These are phyloP conservation scores for Pseudomyrmex sp. DNA, from an alignment of 1,140 invertebrate species.

Conservation along the genomic window DNA sequence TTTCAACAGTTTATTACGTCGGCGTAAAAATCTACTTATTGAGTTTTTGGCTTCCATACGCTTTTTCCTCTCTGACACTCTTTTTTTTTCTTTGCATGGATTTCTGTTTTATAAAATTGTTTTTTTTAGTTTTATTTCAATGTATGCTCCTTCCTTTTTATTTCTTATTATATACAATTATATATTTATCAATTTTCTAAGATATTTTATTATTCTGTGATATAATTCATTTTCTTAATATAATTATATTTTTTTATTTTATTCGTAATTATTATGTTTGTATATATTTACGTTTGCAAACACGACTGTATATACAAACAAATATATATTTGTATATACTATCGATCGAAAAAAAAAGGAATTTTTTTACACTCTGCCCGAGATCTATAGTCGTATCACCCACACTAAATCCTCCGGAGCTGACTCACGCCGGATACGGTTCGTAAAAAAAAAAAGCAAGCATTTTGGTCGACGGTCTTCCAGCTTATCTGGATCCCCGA, in stretches of 20 bases:
- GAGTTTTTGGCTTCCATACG: too few relatives aligned
- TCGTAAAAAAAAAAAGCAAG: slow-evolving; percentile 49
- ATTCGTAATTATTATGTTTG: not conserved
- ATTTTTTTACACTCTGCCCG: not conserved
- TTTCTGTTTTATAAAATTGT: too few relatives aligned
- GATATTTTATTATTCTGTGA: not conserved
- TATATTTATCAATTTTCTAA: too few relatives aligned
- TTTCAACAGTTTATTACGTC: slow-evolving; percentile 13
- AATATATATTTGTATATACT: not conserved
- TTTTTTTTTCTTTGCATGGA: too few relatives aligned
- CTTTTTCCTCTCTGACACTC: too few relatives aligned
- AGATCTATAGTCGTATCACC: slow-evolving; percentile 18
- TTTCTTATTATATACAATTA: slow-evolving; percentile 9
- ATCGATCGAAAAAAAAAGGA: not conserved
- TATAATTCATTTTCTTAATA: not conserved
- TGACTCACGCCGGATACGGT: slow-evolving; percentile 58
- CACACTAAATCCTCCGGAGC: slow-evolving; percentile 14
- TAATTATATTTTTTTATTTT: not conserved
- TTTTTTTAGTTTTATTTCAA: too few relatives aligned
- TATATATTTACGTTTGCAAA: not conserved
- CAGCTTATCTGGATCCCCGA: slow-evolving; percentile 18
- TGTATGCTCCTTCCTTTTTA: too few relatives aligned
- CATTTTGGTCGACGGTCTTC: slow-evolving; percentile 32
- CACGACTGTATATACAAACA: too few relatives aligned
- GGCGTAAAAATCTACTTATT: slow-evolving; percentile 3